phyloP scores from a whole-genome alignment of 2,113 vertebrate genomes.

The Ginglymostoma cirratum region DNA sequence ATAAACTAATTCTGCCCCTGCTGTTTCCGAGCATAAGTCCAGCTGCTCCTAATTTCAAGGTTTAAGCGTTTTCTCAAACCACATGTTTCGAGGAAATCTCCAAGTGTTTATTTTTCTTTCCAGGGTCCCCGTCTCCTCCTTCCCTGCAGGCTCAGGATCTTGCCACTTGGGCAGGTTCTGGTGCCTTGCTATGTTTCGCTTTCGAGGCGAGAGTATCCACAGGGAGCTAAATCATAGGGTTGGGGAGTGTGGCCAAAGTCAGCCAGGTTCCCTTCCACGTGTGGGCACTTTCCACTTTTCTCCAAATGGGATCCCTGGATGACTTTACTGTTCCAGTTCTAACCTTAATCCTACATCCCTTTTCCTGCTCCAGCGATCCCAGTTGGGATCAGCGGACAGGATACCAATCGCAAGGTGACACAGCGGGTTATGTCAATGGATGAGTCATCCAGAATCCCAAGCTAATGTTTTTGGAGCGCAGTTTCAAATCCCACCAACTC shows the following conservation, averaged over 20 bases:
- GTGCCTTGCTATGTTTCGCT: background rate
- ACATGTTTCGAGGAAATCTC: background rate
- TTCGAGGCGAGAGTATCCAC: background rate
- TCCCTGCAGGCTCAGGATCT: background rate
- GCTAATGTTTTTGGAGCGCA: too few species aligned
- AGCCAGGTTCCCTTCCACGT: background rate
- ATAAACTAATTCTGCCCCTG: constrained; percentile 14
- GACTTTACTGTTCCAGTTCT: background rate
- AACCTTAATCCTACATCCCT: background rate
- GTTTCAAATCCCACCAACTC: too few species aligned
- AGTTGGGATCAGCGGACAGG: background rate
- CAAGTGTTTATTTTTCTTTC: background rate
- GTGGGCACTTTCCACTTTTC: background rate
- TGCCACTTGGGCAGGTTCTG: background rate
- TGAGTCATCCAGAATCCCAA: too few species aligned
- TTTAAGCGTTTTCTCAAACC: background rate
- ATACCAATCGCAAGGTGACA: background rate
- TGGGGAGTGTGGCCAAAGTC: background rate
- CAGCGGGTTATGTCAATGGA: too few species aligned
- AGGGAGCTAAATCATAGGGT: background rate
- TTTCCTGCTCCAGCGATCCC: background rate
- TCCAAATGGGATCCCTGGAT: background rate
- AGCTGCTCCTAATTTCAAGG: constrained; percentile 2
- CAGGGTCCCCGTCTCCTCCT: background rate
- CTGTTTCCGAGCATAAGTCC: background rate